These are phyloP conservation scores for Acrocera orbiculus DNA, from an alignment of 2,888 invertebrate genomes.

Conservation along the genomic window DNA sequence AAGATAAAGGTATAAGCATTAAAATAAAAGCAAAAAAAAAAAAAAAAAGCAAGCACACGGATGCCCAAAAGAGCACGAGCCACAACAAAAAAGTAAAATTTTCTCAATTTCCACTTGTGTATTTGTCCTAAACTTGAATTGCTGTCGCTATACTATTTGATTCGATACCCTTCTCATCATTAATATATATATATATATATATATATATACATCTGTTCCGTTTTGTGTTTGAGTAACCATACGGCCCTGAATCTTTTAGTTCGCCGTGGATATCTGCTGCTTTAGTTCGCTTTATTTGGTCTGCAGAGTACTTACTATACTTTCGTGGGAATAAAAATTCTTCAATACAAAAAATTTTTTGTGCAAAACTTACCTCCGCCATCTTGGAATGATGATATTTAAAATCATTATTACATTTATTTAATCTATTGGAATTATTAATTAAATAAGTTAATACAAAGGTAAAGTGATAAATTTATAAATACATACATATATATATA, in stretches of 20 bases:
- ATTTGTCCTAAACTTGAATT: slow-evolving; percentile 7
- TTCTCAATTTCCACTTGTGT: slow-evolving; percentile 2
- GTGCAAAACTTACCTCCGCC: slow-evolving; percentile 10
- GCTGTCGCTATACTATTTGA: slow-evolving; percentile 6
- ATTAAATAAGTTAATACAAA: no score
- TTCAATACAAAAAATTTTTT: slow-evolving; percentile 8
- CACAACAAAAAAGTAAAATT: not conserved
- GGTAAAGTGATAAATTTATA: no score
- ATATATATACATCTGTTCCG: no score
- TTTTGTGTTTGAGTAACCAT: slow-evolving; percentile 6
- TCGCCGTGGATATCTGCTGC: slow-evolving; percentile 8
- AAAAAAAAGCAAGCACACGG: no score
- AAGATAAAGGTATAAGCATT: no score
- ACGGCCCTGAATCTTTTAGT: slow-evolving; percentile 6
- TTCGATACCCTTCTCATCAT: slow-evolving; percentile 4
- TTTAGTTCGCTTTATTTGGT: slow-evolving; percentile 9
- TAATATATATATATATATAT: not conserved
- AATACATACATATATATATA: no score
- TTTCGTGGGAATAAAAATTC: slow-evolving; percentile 5
- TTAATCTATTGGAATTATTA: no score
- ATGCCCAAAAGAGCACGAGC: not conserved
- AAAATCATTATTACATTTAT: no score
- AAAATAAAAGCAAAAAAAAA: no score
- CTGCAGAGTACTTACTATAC: slow-evolving; percentile 6
- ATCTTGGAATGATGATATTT: slow-evolving; percentile 8